Evolutionary conservation across 2,888 invertebrate species (phyloP).

Genomic region (Drosophila nr. fundita): DNA sequence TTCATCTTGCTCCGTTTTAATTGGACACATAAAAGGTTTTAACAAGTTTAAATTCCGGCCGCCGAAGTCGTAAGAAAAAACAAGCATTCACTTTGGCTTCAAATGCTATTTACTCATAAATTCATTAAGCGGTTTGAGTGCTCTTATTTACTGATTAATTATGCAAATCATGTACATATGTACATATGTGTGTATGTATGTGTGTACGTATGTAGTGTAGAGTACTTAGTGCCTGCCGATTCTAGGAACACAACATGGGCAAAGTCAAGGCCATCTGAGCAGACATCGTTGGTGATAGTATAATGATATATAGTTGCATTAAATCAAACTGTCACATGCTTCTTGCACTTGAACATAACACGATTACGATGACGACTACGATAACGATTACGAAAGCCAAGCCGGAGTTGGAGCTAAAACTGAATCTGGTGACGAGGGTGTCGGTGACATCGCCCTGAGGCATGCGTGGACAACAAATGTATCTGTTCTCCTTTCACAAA

Average conservation of each 20-base stretch:
- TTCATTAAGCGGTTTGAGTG: background rate
- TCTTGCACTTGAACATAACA: conserved; percentile 57
- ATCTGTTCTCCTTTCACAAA: conserved; percentile 73
- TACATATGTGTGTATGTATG: too few relatives aligned
- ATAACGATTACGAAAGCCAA: conserved; percentile 50
- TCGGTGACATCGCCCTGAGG: conserved; percentile 54
- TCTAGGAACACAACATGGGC: conserved; percentile 24
- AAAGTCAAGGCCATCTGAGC: conserved; percentile 49
- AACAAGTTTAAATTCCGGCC: conserved; percentile 7
- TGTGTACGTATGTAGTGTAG: background rate
- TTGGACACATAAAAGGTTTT: conserved; percentile 10
- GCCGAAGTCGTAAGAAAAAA: conserved; percentile 1
- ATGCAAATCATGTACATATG: background rate
- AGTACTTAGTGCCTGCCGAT: background rate
- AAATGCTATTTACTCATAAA: background rate
- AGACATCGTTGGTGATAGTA: background rate
- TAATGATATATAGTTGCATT: conserved; percentile 41
- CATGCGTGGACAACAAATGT: conserved; percentile 17
- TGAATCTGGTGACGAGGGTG: conserved; percentile 18
- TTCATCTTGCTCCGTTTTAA: conserved; percentile 43
- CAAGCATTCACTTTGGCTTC: conserved; percentile 35
- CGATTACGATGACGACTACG: conserved; percentile 4
- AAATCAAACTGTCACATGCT: conserved; percentile 38
- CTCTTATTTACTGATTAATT: conserved; percentile 19
- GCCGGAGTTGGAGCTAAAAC: conserved; percentile 1